These are phyloP conservation scores for Microtus montanus DNA, from an alignment of 2,113 vertebrate species.

Conservation along the genomic window DNA sequence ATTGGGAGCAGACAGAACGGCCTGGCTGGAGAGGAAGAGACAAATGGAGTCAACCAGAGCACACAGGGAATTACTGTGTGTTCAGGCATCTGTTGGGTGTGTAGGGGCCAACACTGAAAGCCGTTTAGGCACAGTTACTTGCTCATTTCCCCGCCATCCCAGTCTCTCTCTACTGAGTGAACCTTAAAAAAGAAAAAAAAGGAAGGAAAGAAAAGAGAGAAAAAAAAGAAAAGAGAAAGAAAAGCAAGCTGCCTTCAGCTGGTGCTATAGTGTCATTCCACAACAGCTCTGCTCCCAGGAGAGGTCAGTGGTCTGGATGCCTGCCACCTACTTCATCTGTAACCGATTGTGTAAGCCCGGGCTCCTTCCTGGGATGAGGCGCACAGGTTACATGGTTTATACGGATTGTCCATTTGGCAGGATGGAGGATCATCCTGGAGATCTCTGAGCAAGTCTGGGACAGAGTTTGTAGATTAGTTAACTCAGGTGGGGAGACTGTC, in stretches of 20 bases:
- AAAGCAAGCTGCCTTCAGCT: slow-evolving; percentile 45
- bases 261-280: not conserved
- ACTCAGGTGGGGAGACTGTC: not conserved
- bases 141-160: slow-evolving; percentile 31
- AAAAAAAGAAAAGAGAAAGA: not conserved
- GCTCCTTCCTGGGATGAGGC: slow-evolving; percentile 8
- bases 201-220: not conserved
- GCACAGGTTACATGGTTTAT: not conserved
- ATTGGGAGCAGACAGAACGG: slow-evolving; percentile 20
- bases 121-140: slow-evolving; percentile 62
- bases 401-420: not conserved
- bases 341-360: not conserved
- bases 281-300: slow-evolving; percentile 20
- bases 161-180: not conserved
- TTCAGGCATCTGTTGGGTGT: slow-evolving; percentile 58
- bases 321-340: slow-evolving; percentile 10
- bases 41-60: slow-evolving; percentile 40
- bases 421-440: not conserved
- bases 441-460: not conserved
- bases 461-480: not conserved
- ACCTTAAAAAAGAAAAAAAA: not conserved
- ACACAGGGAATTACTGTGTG: slow-evolving; percentile 24
- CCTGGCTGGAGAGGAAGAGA: slow-evolving; percentile 19
- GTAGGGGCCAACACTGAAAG: slow-evolving; percentile 54
- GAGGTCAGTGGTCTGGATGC: slow-evolving; percentile 58